Percentiles rank a stretch among this genome's conserved stretches.
These are phyloP conservation scores for Equus quagga DNA, from an alignment of 2,113 vertebrate genomes.

Conservation along the genomic window DNA sequence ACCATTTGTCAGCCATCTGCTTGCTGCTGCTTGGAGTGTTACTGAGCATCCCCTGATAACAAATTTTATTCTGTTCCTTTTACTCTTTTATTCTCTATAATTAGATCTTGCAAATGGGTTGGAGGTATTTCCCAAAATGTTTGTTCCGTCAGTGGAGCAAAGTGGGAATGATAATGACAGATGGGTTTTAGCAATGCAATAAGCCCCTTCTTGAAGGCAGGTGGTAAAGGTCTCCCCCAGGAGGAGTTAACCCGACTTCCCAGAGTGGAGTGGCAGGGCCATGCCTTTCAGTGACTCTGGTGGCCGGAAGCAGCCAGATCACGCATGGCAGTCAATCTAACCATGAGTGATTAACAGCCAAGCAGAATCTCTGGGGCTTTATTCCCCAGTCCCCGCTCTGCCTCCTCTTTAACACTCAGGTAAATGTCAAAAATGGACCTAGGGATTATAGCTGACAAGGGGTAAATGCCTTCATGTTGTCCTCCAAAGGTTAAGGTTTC, in stretches of 20 bases:
- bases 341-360: slow-evolving; percentile 75
- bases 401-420: slow-evolving; percentile 86
- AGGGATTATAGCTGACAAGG: slow-evolving; percentile 88
- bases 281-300: slow-evolving; percentile 56
- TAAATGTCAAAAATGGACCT: slow-evolving; percentile 86
- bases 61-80: background rate
- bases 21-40: background rate
- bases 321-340: slow-evolving; percentile 54
- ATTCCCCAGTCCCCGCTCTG: slow-evolving; percentile 77
- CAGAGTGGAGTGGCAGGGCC: background rate
- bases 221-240: background rate
- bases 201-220: background rate
- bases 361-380: slow-evolving; percentile 71
- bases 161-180: background rate
- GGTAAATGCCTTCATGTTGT: slow-evolving; percentile 87
- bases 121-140: background rate
- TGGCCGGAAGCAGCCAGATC: slow-evolving; percentile 24
- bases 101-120: background rate
- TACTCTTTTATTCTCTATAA: background rate
- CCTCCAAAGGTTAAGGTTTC: slow-evolving; percentile 91
- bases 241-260: background rate
- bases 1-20: background rate
- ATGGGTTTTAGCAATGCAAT: background rate
- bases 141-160: background rate
- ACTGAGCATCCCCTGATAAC: background rate